Base-by-base conservation (phyloP, 2,113 vertebrate genomes). In the Stigmatopora nigra region DNA sequence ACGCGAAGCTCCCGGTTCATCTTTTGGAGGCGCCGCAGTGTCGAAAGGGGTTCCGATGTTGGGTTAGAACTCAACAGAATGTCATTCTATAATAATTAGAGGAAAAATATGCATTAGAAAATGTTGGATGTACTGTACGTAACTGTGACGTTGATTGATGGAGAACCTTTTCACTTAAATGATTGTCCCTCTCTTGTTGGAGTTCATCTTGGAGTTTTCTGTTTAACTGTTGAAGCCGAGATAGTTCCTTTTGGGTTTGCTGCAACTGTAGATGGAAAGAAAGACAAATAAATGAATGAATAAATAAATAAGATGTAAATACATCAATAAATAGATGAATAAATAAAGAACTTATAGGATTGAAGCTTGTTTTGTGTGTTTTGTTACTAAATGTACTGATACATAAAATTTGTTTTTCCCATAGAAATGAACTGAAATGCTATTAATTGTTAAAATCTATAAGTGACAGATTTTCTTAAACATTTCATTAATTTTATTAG, bases 161-260 rank as follows among this genome's bases (percentile, higher is more conserved):
- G 13, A 36, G n/a, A 19, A 63, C 61, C 61, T 49, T 63, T 83
- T 91, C 92, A 53, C 89, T 82, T 69, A 88, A 88, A 0, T 86
- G 91, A 68, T 83, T 90, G 61, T 92, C 90, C 63, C 88, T 90
- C 73, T 91, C 90, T 84, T 88, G 85, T 1, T 92, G 90, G n/a
- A 95, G 89, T 84, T 95, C 91, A 49, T 91, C 90, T 81, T 94
- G 92, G 53, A 95, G 80, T 69, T 89, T 87, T 41, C 81, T 88
- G 81, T 95, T 96, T 75, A 94, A 78, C 66, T 94, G 92, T 71
- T 93, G 85, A 51, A 95, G 89, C 71, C 90, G 91, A 5, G 92
- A 88, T 63, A 93, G 78, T 70, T 94, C 93, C 72, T 85, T 93
- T 82, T 94, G 92, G 59, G 91, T 93, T 89, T 93, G 91, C 70